Conservation (phyloP, 2,888 invertebrate genomes). For the Panzeria rudis region DNA sequence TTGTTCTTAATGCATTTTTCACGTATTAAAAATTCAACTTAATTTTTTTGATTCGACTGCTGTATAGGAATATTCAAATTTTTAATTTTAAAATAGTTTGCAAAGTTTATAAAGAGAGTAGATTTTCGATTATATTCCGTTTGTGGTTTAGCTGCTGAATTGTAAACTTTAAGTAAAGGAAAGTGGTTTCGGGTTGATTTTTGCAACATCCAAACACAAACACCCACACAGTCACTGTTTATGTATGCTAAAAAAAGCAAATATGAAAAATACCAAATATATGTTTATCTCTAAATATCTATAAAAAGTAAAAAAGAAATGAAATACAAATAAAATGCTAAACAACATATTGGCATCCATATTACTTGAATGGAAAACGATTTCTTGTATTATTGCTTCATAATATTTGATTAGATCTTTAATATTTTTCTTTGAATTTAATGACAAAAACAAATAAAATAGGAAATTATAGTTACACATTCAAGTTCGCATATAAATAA, state of each 20-base stretch:
- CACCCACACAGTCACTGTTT: not conserved
- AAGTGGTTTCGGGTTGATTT: not conserved
- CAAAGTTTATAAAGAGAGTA: no score
- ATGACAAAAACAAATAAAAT: slow-evolving; percentile 31
- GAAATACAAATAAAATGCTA: slow-evolving; percentile 40
- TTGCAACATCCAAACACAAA: not conserved
- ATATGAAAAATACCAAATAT: slow-evolving; percentile 24
- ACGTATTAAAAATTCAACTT: no score
- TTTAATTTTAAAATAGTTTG: no score
- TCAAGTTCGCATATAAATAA: not conserved
- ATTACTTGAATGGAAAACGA: slow-evolving; percentile 33
- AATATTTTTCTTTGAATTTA: slow-evolving; percentile 30
- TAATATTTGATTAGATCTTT: slow-evolving; percentile 64
- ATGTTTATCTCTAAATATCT: slow-evolving; percentile 47
- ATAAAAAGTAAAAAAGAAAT: not conserved
- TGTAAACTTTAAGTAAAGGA: not conserved
- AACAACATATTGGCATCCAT: slow-evolving; percentile 50
- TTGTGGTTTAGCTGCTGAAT: not conserved
- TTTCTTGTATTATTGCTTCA: slow-evolving; percentile 60
- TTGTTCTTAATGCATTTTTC: no score
- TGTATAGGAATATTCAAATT: no score
- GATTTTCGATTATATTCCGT: not conserved
- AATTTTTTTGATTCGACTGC: no score
- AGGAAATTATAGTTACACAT: not conserved
- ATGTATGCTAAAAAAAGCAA: not conserved